Percentiles rank a stretch among this genome's conserved stretches.
phyloP scores from a whole-genome alignment of 2,888 invertebrate species.

The Hylaea fasciaria region DNA sequence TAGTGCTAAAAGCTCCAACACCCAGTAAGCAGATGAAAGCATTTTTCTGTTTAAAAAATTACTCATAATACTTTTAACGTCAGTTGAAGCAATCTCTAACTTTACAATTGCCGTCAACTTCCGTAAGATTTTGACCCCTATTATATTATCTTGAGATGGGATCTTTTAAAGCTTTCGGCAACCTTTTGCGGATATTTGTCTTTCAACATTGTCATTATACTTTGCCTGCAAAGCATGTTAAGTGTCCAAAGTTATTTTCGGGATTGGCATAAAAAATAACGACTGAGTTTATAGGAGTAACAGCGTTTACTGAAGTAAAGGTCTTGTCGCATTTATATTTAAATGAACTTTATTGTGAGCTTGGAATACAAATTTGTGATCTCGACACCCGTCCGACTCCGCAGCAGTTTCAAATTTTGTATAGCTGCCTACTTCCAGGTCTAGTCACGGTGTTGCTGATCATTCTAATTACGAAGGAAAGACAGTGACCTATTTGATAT shows the following conservation, averaged over 20 bases:
- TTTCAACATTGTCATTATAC: conserved; percentile 55
- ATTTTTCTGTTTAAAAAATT: no score
- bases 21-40: no score
- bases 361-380: conserved; percentile 79
- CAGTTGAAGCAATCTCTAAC: no score
- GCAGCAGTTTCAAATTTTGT: conserved; percentile 61
- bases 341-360: conserved; percentile 79
- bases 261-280: conserved; percentile 71
- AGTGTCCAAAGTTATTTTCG: conserved; percentile 62
- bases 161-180: no score
- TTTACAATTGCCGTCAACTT: no score
- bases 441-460: not conserved
- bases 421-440: conserved; percentile 35
- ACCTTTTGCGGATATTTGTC: conserved; percentile 25
- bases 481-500: not conserved
- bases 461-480: conserved; percentile 3
- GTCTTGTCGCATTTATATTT: conserved; percentile 80
- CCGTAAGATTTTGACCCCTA: no score
- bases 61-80: no score
- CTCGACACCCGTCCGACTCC: conserved; percentile 63
- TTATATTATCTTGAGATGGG: no score
- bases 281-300: conserved; percentile 67
- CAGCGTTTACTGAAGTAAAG: conserved; percentile 71
- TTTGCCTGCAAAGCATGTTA: conserved; percentile 62
- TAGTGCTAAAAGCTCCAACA: no score